Evolutionary conservation across 2,113 vertebrate genomes (phyloP).

Genomic region (Equus przewalskii): DNA sequence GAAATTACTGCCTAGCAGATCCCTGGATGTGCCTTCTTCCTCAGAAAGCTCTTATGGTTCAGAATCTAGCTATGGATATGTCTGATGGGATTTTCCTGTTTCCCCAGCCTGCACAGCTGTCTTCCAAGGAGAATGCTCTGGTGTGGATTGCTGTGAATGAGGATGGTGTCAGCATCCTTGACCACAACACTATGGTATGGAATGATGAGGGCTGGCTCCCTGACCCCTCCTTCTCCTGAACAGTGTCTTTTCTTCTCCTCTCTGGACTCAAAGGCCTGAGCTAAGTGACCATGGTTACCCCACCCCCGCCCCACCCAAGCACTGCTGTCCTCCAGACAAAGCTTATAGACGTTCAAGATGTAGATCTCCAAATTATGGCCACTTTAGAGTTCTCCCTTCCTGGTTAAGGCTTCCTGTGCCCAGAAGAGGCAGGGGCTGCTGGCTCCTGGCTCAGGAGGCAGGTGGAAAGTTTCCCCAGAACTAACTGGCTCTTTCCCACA

Average conservation of each 20-base stretch:
- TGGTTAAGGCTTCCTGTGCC: not conserved
- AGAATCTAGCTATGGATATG: not conserved
- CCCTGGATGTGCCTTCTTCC: not conserved
- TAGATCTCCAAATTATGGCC: not conserved
- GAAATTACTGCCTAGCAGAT: not conserved
- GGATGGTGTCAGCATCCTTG: constrained; percentile 94
- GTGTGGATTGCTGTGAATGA: constrained; percentile 97
- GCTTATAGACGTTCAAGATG: not conserved
- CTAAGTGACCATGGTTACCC: not conserved
- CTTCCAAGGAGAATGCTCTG: constrained; percentile 86
- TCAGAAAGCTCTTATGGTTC: not conserved
- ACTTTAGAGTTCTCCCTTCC: not conserved
- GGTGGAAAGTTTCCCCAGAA: not conserved
- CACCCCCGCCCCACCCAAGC: not conserved
- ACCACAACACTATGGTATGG: constrained; percentile 94
- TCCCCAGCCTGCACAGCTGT: constrained; percentile 88
- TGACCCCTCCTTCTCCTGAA: not conserved
- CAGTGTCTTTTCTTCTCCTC: not conserved
- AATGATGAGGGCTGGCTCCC: not conserved
- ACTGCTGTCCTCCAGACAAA: not conserved
- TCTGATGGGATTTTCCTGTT: constrained; percentile 51
- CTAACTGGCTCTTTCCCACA: constrained; percentile 83
- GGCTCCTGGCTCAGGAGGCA: not conserved
- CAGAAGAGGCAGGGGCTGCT: not conserved
- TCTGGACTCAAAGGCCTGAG: not conserved